Evolutionary conservation across 2,888 invertebrate species (phyloP), one percentile per base, ranked within the genome.

Genomic region (Byasa hedistus): DNA sequence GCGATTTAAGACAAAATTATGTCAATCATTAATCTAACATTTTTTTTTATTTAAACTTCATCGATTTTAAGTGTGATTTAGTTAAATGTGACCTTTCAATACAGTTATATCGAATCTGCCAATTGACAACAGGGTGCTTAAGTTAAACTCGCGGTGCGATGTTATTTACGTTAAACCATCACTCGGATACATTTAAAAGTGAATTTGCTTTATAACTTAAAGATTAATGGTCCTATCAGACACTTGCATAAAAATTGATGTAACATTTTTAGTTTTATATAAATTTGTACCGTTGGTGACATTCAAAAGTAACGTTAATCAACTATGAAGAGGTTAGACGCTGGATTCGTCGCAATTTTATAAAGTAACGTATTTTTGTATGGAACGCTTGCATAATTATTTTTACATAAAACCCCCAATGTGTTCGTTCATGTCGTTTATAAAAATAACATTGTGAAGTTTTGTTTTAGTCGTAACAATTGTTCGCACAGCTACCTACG

Each of bases 321-420:
- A 74, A 76, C 76, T 78, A 77, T 76, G 77, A 76, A 70, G 21
- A 48, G 64, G 63, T 69, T 71, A 63, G 73, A 74, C 76, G 77
- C 78, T 76, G 76, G 76, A 69, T 71, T 72, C 75, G 76, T 76
- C 75, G 61, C 66, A 36, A 72, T 57, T 68, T 64, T 44, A 65
- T 62, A 69, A 55, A 69, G 65, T 66, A 64, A 57, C 60, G 75
- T 83, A 82, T 82, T 83, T 83, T 82, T 82, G 77, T 82, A 82
- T 71, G 73, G 69, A 68, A 70, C 59, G 75, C 77, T 78, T 77
- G 76, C 74, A 76, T 70, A 73, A 69, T 70, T 68, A 68, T 69
- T 76, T 80, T 73, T 64, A 59, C 68, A 68, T 61, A 70, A 65
- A 71, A 72, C 69, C 71, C 61, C 73, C 44, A 57, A 73, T 74